Evolutionary conservation across 2,888 invertebrate species (phyloP).

Genomic region (Dromius quadrimaculatus): DNA sequence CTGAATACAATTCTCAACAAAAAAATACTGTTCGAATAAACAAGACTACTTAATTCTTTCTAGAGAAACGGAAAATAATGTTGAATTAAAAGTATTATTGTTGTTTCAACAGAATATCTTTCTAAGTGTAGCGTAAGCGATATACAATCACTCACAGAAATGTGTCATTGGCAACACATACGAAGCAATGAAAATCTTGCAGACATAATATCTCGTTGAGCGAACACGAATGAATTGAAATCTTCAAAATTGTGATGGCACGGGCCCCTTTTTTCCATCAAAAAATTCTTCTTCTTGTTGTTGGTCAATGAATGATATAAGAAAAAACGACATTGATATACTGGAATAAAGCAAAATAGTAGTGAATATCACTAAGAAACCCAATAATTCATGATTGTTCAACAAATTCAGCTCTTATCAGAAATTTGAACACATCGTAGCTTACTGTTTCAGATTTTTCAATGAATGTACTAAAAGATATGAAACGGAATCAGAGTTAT

Average conservation of each 20-base stretch:
- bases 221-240: no score
- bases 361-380: background rate
- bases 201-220: slow-evolving; percentile 51
- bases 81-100: background rate
- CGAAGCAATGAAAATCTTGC: slow-evolving; percentile 50
- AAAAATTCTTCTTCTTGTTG: background rate
- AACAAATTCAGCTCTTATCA: slow-evolving; percentile 41
- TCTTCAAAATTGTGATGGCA: slow-evolving; percentile 39
- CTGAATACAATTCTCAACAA: background rate
- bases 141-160: slow-evolving; percentile 44
- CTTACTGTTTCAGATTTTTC: slow-evolving; percentile 45
- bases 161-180: slow-evolving; percentile 49
- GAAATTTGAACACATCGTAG: slow-evolving; percentile 42
- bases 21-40: background rate
- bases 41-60: background rate
- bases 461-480: background rate
- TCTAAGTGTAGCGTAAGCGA: slow-evolving; percentile 50
- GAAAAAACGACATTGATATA: background rate
- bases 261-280: slow-evolving; percentile 34
- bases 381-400: slow-evolving; percentile 28
- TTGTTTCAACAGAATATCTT: background rate
- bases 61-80: slow-evolving; percentile 2
- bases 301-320: background rate
- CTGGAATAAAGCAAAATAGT: background rate
- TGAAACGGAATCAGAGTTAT: background rate